These are phyloP conservation scores for Volucella inflata DNA, from an alignment of 2,888 invertebrate species.

Conservation along the genomic window DNA sequence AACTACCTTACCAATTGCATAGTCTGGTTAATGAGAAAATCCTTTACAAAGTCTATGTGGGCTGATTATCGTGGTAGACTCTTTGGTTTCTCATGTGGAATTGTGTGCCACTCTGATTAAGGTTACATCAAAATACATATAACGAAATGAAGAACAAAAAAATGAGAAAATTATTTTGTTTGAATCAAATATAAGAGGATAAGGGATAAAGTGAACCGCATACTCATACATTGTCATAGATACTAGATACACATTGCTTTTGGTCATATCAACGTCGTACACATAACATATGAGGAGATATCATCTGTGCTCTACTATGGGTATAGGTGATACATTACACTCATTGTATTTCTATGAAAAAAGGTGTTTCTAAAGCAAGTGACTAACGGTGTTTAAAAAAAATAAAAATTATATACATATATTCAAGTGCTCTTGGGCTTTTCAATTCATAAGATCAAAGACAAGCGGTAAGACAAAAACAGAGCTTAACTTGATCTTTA, in stretches of 20 bases:
- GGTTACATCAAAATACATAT: slow-evolving; percentile 14
- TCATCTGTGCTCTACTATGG: background rate
- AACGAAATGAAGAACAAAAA: background rate
- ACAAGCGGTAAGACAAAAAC: slow-evolving; percentile 56
- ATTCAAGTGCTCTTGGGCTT: slow-evolving; percentile 50
- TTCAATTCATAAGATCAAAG: slow-evolving; percentile 61
- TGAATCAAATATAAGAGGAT: background rate
- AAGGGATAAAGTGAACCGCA: slow-evolving; percentile 4
- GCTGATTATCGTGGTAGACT: slow-evolving; percentile 59
- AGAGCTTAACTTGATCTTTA: slow-evolving; percentile 68
- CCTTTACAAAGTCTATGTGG: slow-evolving; percentile 53
- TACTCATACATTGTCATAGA: background rate
- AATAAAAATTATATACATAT: background rate
- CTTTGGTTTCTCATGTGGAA: slow-evolving; percentile 46
- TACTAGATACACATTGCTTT: background rate
- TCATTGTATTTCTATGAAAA: background rate
- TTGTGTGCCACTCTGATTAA: slow-evolving; percentile 12
- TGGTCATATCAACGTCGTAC: too few species aligned
- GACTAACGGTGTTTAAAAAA: slow-evolving; percentile 43
- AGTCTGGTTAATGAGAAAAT: slow-evolving; percentile 64
- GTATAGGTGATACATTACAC: background rate
- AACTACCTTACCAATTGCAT: slow-evolving; percentile 28
- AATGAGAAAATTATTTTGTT: slow-evolving; percentile 22
- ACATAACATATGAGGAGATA: too few species aligned
- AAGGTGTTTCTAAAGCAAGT: slow-evolving; percentile 57